phyloP scores from a whole-genome alignment of 2,888 invertebrate species.

The Scotopteryx bipunctaria region DNA sequence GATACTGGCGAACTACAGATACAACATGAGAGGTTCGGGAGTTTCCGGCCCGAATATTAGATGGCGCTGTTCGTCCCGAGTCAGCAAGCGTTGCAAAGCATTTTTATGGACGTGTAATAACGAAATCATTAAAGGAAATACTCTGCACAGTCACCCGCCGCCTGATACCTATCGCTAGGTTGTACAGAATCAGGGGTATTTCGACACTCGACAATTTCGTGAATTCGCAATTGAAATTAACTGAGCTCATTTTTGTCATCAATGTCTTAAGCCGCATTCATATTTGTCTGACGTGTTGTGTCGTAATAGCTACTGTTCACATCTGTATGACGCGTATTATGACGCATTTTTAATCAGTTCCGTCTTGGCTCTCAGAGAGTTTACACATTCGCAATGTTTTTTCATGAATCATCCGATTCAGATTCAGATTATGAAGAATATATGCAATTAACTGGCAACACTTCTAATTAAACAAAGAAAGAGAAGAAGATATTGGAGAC shows the following conservation, averaged over 20 bases:
- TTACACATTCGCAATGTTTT: neutral
- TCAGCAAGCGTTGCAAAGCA: slow-evolving; percentile 10
- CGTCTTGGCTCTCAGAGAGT: neutral
- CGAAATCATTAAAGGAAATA: slow-evolving; percentile 10
- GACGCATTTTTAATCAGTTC: neutral
- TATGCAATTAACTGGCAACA: neutral
- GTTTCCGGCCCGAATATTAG: neutral
- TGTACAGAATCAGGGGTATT: too few relatives aligned
- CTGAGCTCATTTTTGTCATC: too few relatives aligned
- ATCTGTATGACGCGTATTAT: too few relatives aligned
- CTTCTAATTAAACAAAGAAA: neutral
- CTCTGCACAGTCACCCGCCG: slow-evolving; percentile 10
- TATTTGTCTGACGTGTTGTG: too few relatives aligned
- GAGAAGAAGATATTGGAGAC: slow-evolving; percentile 24
- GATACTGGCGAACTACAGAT: neutral
- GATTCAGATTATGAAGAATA: slow-evolving; percentile 9
- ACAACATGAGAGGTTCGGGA: neutral
- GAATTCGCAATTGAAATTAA: too few relatives aligned
- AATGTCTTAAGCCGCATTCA: too few relatives aligned
- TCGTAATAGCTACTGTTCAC: neutral
- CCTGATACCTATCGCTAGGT: too few relatives aligned
- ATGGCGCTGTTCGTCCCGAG: slow-evolving; percentile 18
- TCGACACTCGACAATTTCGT: too few relatives aligned
- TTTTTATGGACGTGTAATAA: slow-evolving; percentile 3
- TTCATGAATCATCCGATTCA: slow-evolving; percentile 12